Conservation (phyloP, 2,888 invertebrate species). For the Gari tellinella region DNA sequence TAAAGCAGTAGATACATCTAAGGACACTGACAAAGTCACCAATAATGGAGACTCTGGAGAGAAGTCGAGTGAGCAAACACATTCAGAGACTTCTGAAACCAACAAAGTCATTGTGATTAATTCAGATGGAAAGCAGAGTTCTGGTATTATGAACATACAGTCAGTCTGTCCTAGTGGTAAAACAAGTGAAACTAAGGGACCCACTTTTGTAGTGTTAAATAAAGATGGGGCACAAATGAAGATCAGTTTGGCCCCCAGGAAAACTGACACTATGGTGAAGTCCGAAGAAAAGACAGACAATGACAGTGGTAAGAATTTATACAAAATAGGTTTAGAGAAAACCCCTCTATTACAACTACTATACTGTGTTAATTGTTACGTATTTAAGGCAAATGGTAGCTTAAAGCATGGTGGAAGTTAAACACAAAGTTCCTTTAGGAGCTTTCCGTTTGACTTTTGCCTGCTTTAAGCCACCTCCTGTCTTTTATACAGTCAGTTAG, state of each 20-base stretch:
- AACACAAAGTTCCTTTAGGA: too few relatives aligned
- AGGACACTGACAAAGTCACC: neutral
- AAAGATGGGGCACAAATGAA: conserved; percentile 79
- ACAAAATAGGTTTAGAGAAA: too few relatives aligned
- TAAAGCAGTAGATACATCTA: conserved; percentile 14
- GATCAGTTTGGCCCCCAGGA: conserved; percentile 61
- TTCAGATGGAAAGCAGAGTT: conserved; percentile 57
- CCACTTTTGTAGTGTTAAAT: conserved; percentile 77
- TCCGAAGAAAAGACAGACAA: conserved; percentile 32
- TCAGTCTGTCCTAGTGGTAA: conserved; percentile 76
- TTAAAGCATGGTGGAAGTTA: too few relatives aligned
- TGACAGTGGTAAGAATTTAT: conserved; percentile 26
- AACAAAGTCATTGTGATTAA: conserved; percentile 52
- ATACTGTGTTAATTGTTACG: too few relatives aligned
- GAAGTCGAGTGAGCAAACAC: conserved; percentile 13
- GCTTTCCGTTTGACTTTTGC: too few relatives aligned
- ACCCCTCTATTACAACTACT: too few relatives aligned
- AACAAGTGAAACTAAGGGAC: conserved; percentile 50
- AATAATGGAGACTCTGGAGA: conserved; percentile 10
- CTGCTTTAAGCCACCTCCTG: too few relatives aligned
- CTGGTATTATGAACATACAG: conserved; percentile 77
- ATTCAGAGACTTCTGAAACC: neutral
- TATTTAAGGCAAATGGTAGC: too few relatives aligned
- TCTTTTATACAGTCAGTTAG: too few relatives aligned
- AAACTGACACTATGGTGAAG: conserved; percentile 54